Base-by-base conservation (phyloP, 2,888 invertebrate genomes). In the Drosophila kambysellisi region DNA sequence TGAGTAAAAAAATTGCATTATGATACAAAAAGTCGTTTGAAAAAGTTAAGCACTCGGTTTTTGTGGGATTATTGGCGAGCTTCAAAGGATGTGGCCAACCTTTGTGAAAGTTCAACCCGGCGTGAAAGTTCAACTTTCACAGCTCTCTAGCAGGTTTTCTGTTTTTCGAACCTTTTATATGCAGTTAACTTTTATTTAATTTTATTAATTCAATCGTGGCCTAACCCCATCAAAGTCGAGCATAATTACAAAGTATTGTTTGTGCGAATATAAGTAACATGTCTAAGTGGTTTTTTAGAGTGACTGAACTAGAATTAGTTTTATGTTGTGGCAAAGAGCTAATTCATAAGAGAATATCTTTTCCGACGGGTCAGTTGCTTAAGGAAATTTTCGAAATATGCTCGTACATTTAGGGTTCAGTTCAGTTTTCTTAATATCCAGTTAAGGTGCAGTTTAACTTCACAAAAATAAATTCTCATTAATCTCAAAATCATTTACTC, bases 41-140 rank as follows among this genome's bases (percentile, higher is more conserved):
- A 83, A 89, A 85, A 85, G 85, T 85, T 85, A 80, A 85, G 88
- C 89, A 70, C 77, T 79, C 60, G 85, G 85, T 89, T 85, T 85
- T 85, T 85, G 89, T 68, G 89, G 85, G 77, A 84, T 89, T 89
- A 82, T 84, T 79, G 77, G 77, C 66, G 67, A 83, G 89, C 71
- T 82, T 79, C 79, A 87, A 85, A 84, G 89, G 87, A 85, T 85
- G 82, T 70, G 70, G 70, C 72, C 70, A 76, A 68, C 74, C 66
- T 70, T 85, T 75, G 71, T 25, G 25, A 25, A 25, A 25, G 25
- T 25, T 25, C 25, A 25, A 25, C 5, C 6, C 33, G 32, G 52
- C 51, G 43, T 52, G 54, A 29, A 68, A 69, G 82, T 82, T 76
- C 63, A 83, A 85, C 83, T 82, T 85, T 83, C 57, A 48, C 58